Conservation (phyloP, 2,888 invertebrate genomes). For the Dione vanillae region DNA sequence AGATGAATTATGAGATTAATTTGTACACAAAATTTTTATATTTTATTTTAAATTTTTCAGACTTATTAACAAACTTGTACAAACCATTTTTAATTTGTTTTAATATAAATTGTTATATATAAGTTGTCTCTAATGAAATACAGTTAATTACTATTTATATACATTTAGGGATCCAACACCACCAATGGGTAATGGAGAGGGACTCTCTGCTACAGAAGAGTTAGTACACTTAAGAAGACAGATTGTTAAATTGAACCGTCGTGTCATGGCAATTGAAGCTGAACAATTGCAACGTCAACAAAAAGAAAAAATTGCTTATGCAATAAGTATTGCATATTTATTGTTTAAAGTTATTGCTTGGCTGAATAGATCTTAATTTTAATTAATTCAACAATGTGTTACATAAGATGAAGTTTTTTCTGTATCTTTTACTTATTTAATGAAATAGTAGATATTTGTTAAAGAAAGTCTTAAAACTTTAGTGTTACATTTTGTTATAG, state of each 20-base stretch:
- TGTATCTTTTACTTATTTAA: slow-evolving; percentile 68
- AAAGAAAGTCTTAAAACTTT: slow-evolving; percentile 38
- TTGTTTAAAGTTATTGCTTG: slow-evolving; percentile 93
- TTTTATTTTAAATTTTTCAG: too few species aligned
- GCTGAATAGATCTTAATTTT: slow-evolving; percentile 84
- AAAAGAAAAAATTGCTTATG: slow-evolving; percentile 93
- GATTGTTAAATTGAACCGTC: slow-evolving; percentile 93
- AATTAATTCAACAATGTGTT: slow-evolving; percentile 58
- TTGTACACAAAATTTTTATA: slow-evolving; percentile 2
- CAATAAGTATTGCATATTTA: slow-evolving; percentile 93
- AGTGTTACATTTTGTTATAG: slow-evolving; percentile 22
- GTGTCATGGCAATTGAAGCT: slow-evolving; percentile 93
- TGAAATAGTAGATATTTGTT: slow-evolving; percentile 52
- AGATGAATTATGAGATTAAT: too few species aligned
- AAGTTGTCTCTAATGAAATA: too few species aligned
- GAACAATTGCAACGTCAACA: slow-evolving; percentile 93
- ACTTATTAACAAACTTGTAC: too few species aligned
- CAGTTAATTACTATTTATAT: not conserved
- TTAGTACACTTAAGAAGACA: slow-evolving; percentile 92
- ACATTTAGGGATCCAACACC: slow-evolving; percentile 87
- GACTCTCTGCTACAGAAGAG: slow-evolving; percentile 90
- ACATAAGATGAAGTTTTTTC: slow-evolving; percentile 71
- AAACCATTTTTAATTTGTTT: too few species aligned
- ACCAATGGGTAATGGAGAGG: slow-evolving; percentile 85
- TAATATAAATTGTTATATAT: too few species aligned